Evolutionary conservation across 2,113 vertebrate genomes (phyloP).

Genomic region (Zapornia atra): DNA sequence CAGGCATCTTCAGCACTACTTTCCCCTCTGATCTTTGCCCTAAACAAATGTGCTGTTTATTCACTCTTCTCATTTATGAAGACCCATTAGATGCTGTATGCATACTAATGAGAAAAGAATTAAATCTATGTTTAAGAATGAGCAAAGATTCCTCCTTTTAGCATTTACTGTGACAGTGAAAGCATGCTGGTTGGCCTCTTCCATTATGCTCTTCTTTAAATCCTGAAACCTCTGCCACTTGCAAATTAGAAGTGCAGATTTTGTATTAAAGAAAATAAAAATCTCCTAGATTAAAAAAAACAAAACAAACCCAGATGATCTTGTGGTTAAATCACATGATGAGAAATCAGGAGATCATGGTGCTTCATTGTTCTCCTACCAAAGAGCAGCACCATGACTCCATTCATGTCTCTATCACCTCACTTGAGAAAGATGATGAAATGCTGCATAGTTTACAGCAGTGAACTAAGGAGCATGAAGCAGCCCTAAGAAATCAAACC

Average conservation of each 20-base stretch:
- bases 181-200: background rate
- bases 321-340: background rate
- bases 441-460: background rate
- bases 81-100: background rate
- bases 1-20: conserved; percentile 34
- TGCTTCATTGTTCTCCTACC: background rate
- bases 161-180: background rate
- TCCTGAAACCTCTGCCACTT: background rate
- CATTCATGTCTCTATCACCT: background rate
- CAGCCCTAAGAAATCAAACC: background rate
- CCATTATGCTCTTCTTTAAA: background rate
- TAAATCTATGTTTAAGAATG: background rate
- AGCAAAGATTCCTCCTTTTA: background rate
- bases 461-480: background rate
- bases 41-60: conserved; percentile 27
- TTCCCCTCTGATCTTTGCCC: conserved; percentile 49
- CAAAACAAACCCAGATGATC: background rate
- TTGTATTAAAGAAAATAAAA: background rate
- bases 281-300: background rate
- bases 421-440: background rate
- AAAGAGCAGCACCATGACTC: background rate
- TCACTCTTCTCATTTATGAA: background rate
- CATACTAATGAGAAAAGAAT: conserved; percentile 39
- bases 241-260: background rate
- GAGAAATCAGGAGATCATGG: background rate